Conservation (phyloP, 2,797 vertebrate species). For the Florisuga fusca region DNA sequence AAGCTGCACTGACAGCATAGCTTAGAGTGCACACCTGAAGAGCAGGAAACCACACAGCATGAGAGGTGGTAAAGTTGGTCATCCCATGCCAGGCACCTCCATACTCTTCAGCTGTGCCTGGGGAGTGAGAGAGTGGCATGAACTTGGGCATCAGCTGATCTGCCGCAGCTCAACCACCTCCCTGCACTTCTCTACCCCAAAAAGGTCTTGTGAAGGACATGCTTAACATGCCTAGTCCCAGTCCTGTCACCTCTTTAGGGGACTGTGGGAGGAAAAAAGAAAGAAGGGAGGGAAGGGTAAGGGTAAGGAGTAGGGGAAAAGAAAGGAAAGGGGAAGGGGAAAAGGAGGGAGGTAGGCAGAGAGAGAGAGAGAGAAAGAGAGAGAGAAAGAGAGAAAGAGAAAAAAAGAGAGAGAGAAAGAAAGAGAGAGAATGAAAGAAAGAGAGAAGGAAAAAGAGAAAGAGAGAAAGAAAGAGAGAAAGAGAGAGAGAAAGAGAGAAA, state of each 20-base stretch:
- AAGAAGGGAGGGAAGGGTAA: no score
- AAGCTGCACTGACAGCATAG: not conserved
- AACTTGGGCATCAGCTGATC: not conserved
- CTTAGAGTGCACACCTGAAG: not conserved
- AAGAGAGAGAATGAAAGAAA: no score
- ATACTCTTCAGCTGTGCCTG: not conserved
- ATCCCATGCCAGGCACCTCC: not conserved
- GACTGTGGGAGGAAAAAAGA: not conserved
- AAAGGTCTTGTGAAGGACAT: not conserved
- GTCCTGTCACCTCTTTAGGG: not conserved
- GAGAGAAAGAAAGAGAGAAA: no score
- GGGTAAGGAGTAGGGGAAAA: no score
- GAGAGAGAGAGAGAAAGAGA: no score
- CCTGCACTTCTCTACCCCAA: not conserved
- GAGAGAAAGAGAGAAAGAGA: no score
- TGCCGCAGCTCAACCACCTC: not conserved
- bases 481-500: no score
- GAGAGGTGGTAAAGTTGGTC: not conserved
- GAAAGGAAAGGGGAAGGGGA: no score
- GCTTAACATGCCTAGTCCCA: not conserved
- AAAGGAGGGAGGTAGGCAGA: no score
- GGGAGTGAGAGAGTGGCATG: rapidly evolving
- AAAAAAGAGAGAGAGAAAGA: not conserved
- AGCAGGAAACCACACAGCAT: not conserved
- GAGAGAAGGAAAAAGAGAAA: no score